Conservation (phyloP, 2,113 vertebrate species). For the Macheiramphus alcinus region DNA sequence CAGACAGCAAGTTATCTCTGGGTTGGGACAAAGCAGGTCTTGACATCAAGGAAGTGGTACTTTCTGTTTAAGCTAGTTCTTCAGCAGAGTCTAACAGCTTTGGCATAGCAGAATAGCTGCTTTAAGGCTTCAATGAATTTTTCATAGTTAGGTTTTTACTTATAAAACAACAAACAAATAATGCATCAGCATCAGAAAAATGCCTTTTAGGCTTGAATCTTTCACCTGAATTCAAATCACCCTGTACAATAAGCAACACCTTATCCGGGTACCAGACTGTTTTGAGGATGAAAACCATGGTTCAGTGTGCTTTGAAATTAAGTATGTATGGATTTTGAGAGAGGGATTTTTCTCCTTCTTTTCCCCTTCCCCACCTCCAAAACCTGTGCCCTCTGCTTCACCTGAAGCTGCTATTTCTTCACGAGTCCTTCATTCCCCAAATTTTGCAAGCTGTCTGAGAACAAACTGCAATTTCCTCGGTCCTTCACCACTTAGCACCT, state of each 20-base stretch:
- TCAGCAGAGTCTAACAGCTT: background rate
- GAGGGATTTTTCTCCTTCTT: background rate
- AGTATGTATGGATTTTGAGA: background rate
- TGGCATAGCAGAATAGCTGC: background rate
- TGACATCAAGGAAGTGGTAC: background rate
- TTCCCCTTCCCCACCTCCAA: background rate
- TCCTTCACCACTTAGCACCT: rapidly evolving
- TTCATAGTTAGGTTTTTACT: background rate
- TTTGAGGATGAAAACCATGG: background rate
- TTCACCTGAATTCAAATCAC: background rate
- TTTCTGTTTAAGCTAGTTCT: background rate
- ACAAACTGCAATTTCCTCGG: rapidly evolving
- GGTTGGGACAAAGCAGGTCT: background rate
- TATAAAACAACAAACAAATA: background rate
- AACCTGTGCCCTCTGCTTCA: rapidly evolving
- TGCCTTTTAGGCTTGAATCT: background rate
- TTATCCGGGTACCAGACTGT: background rate
- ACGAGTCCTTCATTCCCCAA: rapidly evolving
- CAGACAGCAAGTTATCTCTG: background rate
- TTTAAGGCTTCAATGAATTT: background rate
- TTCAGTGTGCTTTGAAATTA: background rate
- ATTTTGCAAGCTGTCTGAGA: background rate
- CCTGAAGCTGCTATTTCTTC: background rate
- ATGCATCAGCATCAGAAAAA: background rate
- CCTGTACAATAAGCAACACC: background rate